phyloP scores from a whole-genome alignment of 2,797 vertebrate genomes.

The Crenichthys baileyi region DNA sequence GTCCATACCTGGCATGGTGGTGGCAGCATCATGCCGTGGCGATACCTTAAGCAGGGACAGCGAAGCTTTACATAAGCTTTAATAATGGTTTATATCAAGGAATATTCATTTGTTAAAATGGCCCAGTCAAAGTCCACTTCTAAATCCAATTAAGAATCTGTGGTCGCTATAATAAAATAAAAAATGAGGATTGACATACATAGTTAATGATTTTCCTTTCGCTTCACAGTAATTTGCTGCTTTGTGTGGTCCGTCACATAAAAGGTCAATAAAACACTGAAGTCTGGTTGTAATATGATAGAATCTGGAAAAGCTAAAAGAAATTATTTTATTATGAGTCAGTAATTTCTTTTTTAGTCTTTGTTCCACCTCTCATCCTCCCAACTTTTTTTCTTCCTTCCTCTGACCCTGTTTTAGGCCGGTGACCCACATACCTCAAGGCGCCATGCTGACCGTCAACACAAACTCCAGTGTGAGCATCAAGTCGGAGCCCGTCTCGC shows the following conservation, averaged over 20 bases:
- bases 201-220: neutral
- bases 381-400: slow-evolving; percentile 24
- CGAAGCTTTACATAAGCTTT: too few species aligned
- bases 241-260: neutral
- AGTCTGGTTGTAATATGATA: neutral
- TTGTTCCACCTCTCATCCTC: slow-evolving; percentile 33
- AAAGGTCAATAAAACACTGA: neutral
- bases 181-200: too few species aligned
- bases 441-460: slow-evolving; percentile 92
- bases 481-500: slow-evolving; percentile 95
- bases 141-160: too few species aligned
- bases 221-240: neutral
- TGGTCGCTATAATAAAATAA: too few species aligned
- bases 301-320: neutral
- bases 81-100: too few species aligned
- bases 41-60: too few species aligned
- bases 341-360: neutral
- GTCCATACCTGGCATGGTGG: neutral
- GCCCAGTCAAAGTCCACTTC: too few species aligned
- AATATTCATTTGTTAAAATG: too few species aligned
- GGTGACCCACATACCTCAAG: slow-evolving; percentile 89
- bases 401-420: slow-evolving; percentile 78
- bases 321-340: neutral
- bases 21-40: too few species aligned
- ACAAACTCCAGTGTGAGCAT: slow-evolving; percentile 93